A percentile compares a stretch with the other conserved stretches of the same genome.
phyloP scores from a whole-genome alignment of 2,888 invertebrate species.

The Biston betularia region DNA sequence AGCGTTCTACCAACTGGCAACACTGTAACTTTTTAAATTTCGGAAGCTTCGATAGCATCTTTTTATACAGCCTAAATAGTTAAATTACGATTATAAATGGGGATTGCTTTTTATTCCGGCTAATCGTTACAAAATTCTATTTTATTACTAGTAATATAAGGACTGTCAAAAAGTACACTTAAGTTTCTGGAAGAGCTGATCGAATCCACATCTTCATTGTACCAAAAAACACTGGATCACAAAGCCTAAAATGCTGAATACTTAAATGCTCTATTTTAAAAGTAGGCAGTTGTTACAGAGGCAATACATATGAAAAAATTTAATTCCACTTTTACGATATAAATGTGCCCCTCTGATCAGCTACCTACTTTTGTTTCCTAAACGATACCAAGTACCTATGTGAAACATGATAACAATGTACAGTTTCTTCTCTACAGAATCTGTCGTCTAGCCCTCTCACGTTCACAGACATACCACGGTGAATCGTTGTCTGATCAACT shows the following conservation, averaged over 20 bases:
- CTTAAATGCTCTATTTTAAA: too few relatives aligned
- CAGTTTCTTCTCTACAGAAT: too few relatives aligned
- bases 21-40: slow-evolving; percentile 25
- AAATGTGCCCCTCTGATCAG: too few relatives aligned
- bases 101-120: slow-evolving; percentile 32
- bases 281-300: too few relatives aligned
- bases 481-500: too few relatives aligned
- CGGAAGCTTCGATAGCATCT: slow-evolving; percentile 32
- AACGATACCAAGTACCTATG: too few relatives aligned
- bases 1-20: slow-evolving; percentile 40
- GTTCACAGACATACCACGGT: too few relatives aligned
- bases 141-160: slow-evolving; percentile 39
- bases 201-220: slow-evolving; percentile 24
- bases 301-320: too few relatives aligned
- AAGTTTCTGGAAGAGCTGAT: slow-evolving; percentile 23
- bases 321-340: too few relatives aligned
- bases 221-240: background rate
- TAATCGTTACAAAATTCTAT: slow-evolving; percentile 43
- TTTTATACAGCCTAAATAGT: slow-evolving; percentile 28
- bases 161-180: slow-evolving; percentile 43
- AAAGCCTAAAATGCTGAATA: background rate
- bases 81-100: slow-evolving; percentile 36
- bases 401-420: too few relatives aligned
- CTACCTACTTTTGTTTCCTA: too few relatives aligned
- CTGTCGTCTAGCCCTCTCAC: too few relatives aligned